Conservation (phyloP, 2,113 vertebrate species). For the Boulengeromyrus knoepffleri region DNA sequence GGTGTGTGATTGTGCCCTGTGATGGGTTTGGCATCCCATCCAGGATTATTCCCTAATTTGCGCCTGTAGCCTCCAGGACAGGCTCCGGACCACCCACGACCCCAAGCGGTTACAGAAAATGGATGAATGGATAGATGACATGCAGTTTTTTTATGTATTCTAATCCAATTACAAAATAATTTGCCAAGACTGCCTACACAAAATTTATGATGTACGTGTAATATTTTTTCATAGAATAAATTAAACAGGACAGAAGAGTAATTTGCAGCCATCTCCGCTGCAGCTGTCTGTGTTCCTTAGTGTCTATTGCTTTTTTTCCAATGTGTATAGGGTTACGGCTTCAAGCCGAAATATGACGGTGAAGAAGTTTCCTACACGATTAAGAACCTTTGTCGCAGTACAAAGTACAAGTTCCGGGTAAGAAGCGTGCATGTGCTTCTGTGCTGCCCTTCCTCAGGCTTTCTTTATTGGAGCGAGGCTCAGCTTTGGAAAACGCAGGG, state of each 20-base stretch:
- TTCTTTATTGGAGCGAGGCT: background rate
- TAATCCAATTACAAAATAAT: background rate
- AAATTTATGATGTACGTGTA: background rate
- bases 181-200: background rate
- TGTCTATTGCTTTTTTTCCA: conserved; percentile 19
- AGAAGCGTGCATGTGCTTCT: conserved; percentile 33
- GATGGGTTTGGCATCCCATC: background rate
- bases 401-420: conserved; percentile 94
- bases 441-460: too few species aligned
- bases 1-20: background rate
- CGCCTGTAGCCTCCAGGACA: too few species aligned
- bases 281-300: background rate
- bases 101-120: too few species aligned
- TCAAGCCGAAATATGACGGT: conserved; percentile 88
- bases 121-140: too few species aligned
- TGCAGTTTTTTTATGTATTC: too few species aligned
- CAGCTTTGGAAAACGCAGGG: background rate
- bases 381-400: conserved; percentile 83
- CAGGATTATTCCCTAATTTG: background rate
- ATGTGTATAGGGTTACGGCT: conserved; percentile 82
- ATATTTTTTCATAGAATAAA: background rate
- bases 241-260: background rate
- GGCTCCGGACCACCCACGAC: too few species aligned
- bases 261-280: background rate
- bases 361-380: conserved; percentile 81